Conservation (phyloP, 2,888 invertebrate genomes). For the Tholera decimalis region DNA sequence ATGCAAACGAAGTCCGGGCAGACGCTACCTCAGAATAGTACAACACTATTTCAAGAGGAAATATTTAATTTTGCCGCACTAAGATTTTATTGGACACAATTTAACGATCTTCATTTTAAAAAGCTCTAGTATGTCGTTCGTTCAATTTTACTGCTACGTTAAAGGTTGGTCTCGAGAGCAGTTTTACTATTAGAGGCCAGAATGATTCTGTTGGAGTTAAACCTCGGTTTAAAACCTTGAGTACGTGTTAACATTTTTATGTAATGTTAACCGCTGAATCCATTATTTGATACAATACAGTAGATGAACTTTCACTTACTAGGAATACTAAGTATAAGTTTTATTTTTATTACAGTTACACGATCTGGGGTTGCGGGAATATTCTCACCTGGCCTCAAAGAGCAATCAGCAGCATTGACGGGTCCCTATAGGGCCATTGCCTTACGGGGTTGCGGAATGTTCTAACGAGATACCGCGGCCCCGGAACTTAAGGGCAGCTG, state of each 20-base stretch:
- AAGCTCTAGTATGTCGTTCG: conserved; percentile 30
- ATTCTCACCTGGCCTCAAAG: too few relatives aligned
- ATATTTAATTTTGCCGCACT: conserved; percentile 1
- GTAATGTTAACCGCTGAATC: conserved; percentile 23
- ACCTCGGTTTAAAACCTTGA: conserved; percentile 33
- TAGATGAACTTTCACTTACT: conserved; percentile 2
- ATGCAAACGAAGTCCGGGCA: too few relatives aligned
- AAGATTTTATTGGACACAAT: conserved; percentile 41
- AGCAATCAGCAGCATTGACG: too few relatives aligned
- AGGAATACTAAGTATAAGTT: neutral
- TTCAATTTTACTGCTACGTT: conserved; percentile 64
- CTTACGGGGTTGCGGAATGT: too few relatives aligned
- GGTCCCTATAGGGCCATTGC: too few relatives aligned
- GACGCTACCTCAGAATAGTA: too few relatives aligned
- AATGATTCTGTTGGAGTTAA: conserved; percentile 49
- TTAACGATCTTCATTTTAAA: conserved; percentile 42
- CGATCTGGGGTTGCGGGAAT: too few relatives aligned
- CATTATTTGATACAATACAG: conserved; percentile 21
- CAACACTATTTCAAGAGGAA: neutral
- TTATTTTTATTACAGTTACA: conserved; percentile 2
- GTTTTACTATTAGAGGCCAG: conserved; percentile 65
- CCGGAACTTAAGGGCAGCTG: too few relatives aligned
- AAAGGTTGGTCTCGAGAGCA: conserved; percentile 52
- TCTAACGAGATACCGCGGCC: too few relatives aligned
- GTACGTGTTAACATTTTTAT: conserved; percentile 21